Conservation (phyloP, 2,888 invertebrate genomes). For the Myopa tessellatipennis region DNA sequence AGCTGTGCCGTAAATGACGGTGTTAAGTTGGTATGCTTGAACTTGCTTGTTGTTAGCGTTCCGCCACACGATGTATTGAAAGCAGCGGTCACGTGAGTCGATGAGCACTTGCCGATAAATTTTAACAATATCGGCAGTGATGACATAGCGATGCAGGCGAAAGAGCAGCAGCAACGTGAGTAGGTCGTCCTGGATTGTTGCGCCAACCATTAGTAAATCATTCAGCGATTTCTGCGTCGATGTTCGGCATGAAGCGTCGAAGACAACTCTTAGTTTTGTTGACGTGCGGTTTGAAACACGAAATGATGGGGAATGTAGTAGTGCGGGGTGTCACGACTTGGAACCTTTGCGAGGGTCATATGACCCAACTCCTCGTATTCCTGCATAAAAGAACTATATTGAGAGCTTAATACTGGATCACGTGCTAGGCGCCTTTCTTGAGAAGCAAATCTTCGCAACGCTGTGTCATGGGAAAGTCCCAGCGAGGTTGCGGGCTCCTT, state of each 20-base stretch:
- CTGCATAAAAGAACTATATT: constrained; percentile 20
- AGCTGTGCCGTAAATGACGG: too few species aligned
- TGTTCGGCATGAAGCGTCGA: constrained; percentile 13
- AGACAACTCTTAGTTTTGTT: background rate
- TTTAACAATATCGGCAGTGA: background rate
- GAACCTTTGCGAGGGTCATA: background rate
- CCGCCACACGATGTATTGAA: too few species aligned
- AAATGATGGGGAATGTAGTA: constrained; percentile 23
- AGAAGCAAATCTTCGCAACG: background rate
- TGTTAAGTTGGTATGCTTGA: too few species aligned
- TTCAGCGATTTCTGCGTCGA: constrained; percentile 10
- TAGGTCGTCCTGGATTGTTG: constrained; percentile 27
- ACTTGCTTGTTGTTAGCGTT: too few species aligned
- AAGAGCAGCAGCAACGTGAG: constrained; percentile 1
- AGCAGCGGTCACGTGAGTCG: too few species aligned
- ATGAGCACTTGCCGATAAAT: too few species aligned
- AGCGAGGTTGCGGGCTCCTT: background rate
- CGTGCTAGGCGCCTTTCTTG: background rate
- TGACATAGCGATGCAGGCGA: background rate
- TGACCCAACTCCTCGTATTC: constrained; percentile 11
- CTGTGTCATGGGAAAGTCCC: background rate
- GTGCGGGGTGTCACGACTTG: background rate
- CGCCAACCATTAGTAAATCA: constrained; percentile 17
- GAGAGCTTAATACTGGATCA: background rate
- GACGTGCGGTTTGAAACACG: constrained; percentile 4